phyloP scores from a whole-genome alignment of 2,888 invertebrate species.

The Heliconius aoede region DNA sequence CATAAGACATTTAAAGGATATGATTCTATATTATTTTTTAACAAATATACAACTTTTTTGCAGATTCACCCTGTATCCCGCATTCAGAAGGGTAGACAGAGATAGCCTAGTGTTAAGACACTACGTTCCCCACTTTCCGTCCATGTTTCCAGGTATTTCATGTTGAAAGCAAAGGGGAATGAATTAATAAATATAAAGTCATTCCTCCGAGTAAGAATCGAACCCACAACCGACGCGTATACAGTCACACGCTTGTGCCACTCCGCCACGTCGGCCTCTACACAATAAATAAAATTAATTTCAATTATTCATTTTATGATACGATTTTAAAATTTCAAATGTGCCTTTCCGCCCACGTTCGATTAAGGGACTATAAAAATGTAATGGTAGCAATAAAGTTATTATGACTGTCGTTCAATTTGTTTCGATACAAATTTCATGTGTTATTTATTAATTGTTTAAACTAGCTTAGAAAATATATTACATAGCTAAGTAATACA shows the following conservation, averaged over 20 bases:
- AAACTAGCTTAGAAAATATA: neutral
- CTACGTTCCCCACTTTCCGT: too few species aligned
- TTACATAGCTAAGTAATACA: neutral
- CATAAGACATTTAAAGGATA: conserved; percentile 51
- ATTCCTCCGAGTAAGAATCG: too few species aligned
- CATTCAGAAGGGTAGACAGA: too few species aligned
- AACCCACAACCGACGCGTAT: too few species aligned
- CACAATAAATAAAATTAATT: neutral
- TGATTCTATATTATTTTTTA: neutral
- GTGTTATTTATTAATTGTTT: conserved; percentile 2
- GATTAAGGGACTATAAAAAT: conserved; percentile 35
- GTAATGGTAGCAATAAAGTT: conserved; percentile 35
- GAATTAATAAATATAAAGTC: too few species aligned
- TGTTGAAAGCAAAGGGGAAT: too few species aligned
- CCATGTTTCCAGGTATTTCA: too few species aligned
- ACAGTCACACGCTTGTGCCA: too few species aligned
- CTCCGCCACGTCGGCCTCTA: too few species aligned
- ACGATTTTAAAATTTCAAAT: conserved; percentile 13
- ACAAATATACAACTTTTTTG: neutral
- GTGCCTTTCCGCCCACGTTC: conserved; percentile 18
- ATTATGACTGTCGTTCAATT: conserved; percentile 33
- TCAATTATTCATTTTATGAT: neutral
- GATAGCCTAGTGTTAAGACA: too few species aligned
- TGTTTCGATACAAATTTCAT: conserved; percentile 21
- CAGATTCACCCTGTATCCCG: too few species aligned